Evolutionary conservation across 1,140 invertebrate genomes (phyloP).

Genomic region (Brachystomella parvula): DNA sequence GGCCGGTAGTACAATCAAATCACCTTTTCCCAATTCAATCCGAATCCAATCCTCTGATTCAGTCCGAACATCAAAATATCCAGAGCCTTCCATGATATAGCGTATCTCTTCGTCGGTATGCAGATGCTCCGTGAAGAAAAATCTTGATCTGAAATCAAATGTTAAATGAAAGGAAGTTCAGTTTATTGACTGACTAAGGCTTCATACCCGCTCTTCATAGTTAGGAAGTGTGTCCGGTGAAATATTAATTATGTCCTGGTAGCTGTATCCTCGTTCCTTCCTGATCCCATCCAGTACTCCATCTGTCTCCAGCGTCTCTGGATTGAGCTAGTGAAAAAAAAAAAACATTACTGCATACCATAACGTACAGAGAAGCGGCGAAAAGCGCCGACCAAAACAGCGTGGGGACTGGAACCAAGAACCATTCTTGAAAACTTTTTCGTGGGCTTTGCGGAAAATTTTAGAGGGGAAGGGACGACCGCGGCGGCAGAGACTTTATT

Average conservation of each 20-base stretch:
- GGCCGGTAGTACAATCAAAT: slow-evolving; percentile 86
- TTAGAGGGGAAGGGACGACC: no score
- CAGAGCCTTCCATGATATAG: slow-evolving; percentile 63
- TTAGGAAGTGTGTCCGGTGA: slow-evolving; percentile 72
- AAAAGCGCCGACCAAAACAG: background rate
- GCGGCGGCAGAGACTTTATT: no score
- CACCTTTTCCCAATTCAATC: slow-evolving; percentile 66
- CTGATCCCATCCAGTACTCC: slow-evolving; percentile 59
- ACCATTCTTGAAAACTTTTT: no score
- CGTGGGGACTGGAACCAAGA: background rate
- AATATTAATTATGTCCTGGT: slow-evolving; percentile 80
- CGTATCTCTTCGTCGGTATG: slow-evolving; percentile 97
- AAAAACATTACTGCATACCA: background rate
- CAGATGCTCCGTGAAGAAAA: slow-evolving; percentile 79
- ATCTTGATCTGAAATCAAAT: slow-evolving; percentile 57
- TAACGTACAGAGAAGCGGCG: background rate
- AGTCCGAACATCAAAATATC: slow-evolving; percentile 96
- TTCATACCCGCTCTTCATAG: slow-evolving; percentile 57
- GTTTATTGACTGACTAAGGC: slow-evolving; percentile 6
- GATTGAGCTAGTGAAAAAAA: slow-evolving; percentile 48
- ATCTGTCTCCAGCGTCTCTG: slow-evolving; percentile 48
- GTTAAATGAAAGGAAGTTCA: background rate
- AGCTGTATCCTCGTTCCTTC: slow-evolving; percentile 71
- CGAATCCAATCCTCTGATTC: slow-evolving; percentile 81
- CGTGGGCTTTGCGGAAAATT: no score